Evolutionary conservation across 2,888 invertebrate species (phyloP), one percentile per base, ranked within the genome.

Genomic region (Drosophila siamana): DNA sequence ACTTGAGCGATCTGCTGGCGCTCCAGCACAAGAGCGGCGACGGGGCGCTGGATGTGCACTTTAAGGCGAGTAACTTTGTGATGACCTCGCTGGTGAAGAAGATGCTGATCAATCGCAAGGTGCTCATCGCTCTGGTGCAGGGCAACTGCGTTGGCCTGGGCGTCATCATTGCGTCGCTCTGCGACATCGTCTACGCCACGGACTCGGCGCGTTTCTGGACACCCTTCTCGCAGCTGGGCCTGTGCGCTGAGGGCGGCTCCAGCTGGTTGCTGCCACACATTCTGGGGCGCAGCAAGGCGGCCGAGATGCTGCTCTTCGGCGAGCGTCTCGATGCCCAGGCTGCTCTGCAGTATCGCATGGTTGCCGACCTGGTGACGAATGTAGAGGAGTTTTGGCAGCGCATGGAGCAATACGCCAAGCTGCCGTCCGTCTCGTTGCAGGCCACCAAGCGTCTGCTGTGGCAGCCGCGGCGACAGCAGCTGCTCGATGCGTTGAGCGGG

Each of bases 111-210:
- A 98, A 97, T 90, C 96, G 97, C 0, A 99, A 99, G 92, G 93
- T 98, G 36, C 89, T 99, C 56, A 94, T 99, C 71, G 97, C 96
- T 16, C 93, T 98, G 51, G 95, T 99, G 0, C 98, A 99, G 93
- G 99, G 99, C 6, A 98, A 98, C 50, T 98, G 98, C 19, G 94
- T 98, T 70, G 99, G 99, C 13, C 95, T 99, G 78, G 91, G 91
- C 9, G 87, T 91, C 9, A 98, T 98, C 0, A 95, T 96, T 7
- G 93, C 97, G 50, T 95, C 95, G 0, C 93, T 98, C 1, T 98
- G 95, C 93, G 99, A 99, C 93, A 93, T 96, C 60, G 96, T 98
- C 7, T 97, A 97, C 93, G 96, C 97, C 48, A 94, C 95, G 15
- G 96, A 97, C 79, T 94, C 93, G 91, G 96, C 98, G 0, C 96